These are phyloP conservation scores for Limnephilus lunatus DNA, from an alignment of 2,888 invertebrate genomes.

Conservation along the genomic window DNA sequence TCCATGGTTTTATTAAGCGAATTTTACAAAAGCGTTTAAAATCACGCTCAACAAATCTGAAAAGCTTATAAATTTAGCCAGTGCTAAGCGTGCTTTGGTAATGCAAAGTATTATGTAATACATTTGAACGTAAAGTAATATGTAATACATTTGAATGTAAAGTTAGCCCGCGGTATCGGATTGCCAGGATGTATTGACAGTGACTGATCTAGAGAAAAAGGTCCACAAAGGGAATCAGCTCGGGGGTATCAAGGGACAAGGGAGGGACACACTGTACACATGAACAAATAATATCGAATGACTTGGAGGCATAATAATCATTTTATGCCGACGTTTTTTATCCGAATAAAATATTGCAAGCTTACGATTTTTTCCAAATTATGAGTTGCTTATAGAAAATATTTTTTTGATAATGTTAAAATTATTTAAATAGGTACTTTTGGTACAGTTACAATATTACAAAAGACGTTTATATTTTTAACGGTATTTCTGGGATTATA, in stretches of 20 bases:
- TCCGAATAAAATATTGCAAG: neutral
- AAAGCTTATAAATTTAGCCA: neutral
- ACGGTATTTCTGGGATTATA: too few species aligned
- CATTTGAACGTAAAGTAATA: neutral
- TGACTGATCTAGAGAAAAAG: conserved; percentile 50
- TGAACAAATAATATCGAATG: conserved; percentile 20
- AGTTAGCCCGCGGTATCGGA: conserved; percentile 5
- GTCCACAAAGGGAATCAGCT: conserved; percentile 39
- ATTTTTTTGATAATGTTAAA: neutral
- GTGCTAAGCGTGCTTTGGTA: neutral
- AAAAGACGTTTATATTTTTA: neutral
- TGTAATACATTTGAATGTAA: conserved; percentile 10
- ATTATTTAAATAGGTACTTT: neutral
- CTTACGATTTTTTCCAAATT: neutral
- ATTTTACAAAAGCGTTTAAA: conserved; percentile 20
- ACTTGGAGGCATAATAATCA: conserved; percentile 16
- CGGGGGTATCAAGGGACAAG: conserved; percentile 6
- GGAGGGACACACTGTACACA: neutral
- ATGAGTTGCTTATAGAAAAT: neutral
- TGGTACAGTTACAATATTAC: neutral
- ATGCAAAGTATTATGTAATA: neutral
- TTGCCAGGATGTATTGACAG: conserved; percentile 51
- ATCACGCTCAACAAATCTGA: conserved; percentile 16
- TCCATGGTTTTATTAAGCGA: conserved; percentile 24
- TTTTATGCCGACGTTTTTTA: neutral